Evolutionary conservation across 2,113 vertebrate species (phyloP).

Genomic region (Oreochromis spilurus): DNA sequence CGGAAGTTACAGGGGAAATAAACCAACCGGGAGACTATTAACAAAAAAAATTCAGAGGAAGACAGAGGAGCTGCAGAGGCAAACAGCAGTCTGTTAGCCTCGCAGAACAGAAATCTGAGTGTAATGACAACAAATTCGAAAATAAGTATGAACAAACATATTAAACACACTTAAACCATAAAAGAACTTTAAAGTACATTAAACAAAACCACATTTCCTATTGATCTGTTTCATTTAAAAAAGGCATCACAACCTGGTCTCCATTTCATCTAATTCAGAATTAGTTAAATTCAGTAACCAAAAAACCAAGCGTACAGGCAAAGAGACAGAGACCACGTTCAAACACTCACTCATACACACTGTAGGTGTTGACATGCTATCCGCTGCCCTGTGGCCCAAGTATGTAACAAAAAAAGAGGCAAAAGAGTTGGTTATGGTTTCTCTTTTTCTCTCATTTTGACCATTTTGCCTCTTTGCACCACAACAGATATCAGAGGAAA

Average conservation of each 20-base stretch:
- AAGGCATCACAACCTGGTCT: neutral
- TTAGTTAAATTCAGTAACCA: neutral
- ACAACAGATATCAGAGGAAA: neutral
- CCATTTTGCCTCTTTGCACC: neutral
- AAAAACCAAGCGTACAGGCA: neutral
- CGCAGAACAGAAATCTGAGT: neutral
- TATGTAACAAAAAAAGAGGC: neutral
- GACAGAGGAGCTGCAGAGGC: neutral
- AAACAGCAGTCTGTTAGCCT: neutral
- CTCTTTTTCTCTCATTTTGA: neutral
- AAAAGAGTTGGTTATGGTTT: neutral
- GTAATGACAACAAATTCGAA: neutral
- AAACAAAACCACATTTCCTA: neutral
- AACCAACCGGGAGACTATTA: neutral
- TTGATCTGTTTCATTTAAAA: conserved; percentile 17
- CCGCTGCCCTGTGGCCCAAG: neutral
- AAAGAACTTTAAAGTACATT: neutral
- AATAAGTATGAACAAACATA: neutral
- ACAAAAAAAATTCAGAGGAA: neutral
- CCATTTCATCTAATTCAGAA: neutral
- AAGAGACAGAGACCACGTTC: neutral
- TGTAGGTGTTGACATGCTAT: neutral
- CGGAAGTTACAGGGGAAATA: neutral
- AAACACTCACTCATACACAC: neutral
- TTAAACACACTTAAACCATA: neutral